phyloP scores from a whole-genome alignment of 2,888 invertebrate species.

The Yponomeuta sedellus region DNA sequence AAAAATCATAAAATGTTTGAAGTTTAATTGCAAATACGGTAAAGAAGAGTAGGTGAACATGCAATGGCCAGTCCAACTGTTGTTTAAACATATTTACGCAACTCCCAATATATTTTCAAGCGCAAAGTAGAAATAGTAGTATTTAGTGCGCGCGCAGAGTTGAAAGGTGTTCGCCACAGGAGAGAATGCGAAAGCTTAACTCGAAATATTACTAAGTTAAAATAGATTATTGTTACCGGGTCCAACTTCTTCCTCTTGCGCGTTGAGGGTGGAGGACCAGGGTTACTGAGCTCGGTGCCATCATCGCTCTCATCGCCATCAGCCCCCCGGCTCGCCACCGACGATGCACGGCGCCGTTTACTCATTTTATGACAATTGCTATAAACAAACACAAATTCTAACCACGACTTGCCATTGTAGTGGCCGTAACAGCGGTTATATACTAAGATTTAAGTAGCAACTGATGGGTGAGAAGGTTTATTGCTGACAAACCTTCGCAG shows the following conservation, averaged over 20 bases:
- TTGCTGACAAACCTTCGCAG: not conserved
- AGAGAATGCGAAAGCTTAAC: too few relatives aligned
- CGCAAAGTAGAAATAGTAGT: too few relatives aligned
- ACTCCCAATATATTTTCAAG: too few relatives aligned
- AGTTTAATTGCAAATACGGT: too few relatives aligned
- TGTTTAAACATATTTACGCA: too few relatives aligned
- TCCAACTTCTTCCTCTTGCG: conserved; percentile 84
- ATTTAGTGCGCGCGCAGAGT: too few relatives aligned
- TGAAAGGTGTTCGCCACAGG: too few relatives aligned
- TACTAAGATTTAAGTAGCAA: not conserved
- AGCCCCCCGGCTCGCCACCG: conserved; percentile 84
- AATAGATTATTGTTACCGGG: conserved; percentile 81
- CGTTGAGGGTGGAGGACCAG: conserved; percentile 64
- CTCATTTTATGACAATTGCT: conserved; percentile 69
- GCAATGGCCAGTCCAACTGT: not conserved
- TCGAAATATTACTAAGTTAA: too few relatives aligned
- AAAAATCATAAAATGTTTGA: too few relatives aligned
- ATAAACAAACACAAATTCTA: not conserved
- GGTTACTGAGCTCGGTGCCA: conserved; percentile 66
- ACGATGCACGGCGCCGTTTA: conserved; percentile 88
- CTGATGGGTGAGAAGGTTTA: not conserved
- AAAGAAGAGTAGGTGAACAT: too few relatives aligned
- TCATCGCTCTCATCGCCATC: conserved; percentile 84
- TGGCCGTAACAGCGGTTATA: not conserved
- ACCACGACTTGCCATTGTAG: not conserved